Evolutionary conservation across 2,888 invertebrate genomes (phyloP), one percentile per base, ranked within the genome.

Genomic region (Endotricha flammealis): DNA sequence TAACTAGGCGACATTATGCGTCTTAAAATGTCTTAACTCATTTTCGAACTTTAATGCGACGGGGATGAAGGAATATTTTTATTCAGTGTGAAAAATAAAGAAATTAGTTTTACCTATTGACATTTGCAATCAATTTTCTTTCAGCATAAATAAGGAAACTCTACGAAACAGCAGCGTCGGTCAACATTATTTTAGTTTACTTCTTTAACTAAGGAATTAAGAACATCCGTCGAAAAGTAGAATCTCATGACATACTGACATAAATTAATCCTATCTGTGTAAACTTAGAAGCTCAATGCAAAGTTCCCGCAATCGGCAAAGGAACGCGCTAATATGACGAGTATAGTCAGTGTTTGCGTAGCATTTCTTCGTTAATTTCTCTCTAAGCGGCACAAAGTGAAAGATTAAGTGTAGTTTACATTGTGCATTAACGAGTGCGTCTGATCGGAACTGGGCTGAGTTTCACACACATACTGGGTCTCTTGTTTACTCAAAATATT

Each of bases 351-450:
- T 76, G 58, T 81, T 76, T 77, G 59, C 53, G 48, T 59, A 65
- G 58, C 62, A 69, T 71, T 70, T 72, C 65, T 70, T 68, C 60
- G 79, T 77, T 79, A 80, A 82, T 80, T 77, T 70, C 50, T 66
- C 58, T 76, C 52, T 75, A 76, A 77, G 72, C 69, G 65, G 65
- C 56, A 76, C 72, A 82, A 81, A 83, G 77, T 78, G 77, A 78
- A 78, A 74, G 72, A 83, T 81, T 81, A 82, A 77, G 66, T 67
- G 53, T 52, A 53, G 77, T 81, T 76, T 79, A 63, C 72, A 48
- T 56, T 60, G 48, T 47, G 50, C 45, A 68, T 83, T 85, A 81
- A 69, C 78, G 53, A 60, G 61, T 63, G 55, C 53, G 61, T 68
- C 60, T 59, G 70, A 74, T 79, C 54, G 69, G 75, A 70, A 73